These are phyloP conservation scores for Aplochiton taeniatus DNA, from an alignment of 2,797 vertebrate genomes.

Conservation along the genomic window DNA sequence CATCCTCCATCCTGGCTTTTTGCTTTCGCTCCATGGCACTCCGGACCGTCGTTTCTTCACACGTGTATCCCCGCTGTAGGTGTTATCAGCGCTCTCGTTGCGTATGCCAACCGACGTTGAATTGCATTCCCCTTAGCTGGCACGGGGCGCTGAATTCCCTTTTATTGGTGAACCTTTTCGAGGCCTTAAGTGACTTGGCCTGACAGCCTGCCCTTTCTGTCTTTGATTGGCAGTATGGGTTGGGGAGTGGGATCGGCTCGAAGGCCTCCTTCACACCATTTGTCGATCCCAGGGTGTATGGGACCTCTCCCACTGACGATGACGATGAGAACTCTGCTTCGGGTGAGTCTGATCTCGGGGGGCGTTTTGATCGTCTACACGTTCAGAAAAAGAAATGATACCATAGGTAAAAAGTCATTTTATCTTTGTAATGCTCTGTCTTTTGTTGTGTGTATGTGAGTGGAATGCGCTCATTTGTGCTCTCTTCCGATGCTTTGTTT, in stretches of 20 bases:
- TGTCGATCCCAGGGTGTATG: slow-evolving; percentile 94
- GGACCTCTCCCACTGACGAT: slow-evolving; percentile 95
- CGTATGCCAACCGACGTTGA: not conserved
- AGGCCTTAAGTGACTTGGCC: slow-evolving; percentile 9
- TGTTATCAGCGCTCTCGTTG: too few relatives aligned
- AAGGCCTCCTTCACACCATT: slow-evolving; percentile 97
- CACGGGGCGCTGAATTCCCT: not conserved
- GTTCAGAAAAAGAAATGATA: too few relatives aligned
- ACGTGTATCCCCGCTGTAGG: too few relatives aligned
- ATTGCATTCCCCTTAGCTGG: not conserved
- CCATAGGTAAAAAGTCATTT: too few relatives aligned
- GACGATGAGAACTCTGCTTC: slow-evolving; percentile 83
- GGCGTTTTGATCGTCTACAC: too few relatives aligned
- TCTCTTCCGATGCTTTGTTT: too few relatives aligned
- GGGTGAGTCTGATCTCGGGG: slow-evolving; percentile 70
- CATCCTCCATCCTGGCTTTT: not conserved
- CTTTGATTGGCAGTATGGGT: slow-evolving; percentile 79
- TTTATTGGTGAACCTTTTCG: too few relatives aligned
- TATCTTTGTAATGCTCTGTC: too few relatives aligned
- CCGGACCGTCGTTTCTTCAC: too few relatives aligned
- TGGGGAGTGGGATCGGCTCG: slow-evolving; percentile 81
- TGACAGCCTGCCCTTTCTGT: not conserved
- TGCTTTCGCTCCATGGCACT: too few relatives aligned
- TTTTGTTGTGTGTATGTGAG: not conserved
- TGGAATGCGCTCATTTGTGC: too few relatives aligned